phyloP scores from a whole-genome alignment of 2,888 invertebrate species.

The Cactoblastis cactorum region DNA sequence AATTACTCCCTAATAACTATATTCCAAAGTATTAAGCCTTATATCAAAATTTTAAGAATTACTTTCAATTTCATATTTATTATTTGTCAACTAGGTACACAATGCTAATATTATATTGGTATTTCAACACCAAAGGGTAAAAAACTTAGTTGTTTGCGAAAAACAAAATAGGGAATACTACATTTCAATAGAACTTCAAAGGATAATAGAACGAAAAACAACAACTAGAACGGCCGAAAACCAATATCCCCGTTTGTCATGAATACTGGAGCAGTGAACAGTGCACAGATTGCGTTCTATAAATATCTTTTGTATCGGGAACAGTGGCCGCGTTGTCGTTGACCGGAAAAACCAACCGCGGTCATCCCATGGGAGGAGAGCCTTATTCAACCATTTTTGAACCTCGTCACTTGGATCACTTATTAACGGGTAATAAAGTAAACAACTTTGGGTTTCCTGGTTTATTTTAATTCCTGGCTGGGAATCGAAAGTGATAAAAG shows the following conservation, averaged over 20 bases:
- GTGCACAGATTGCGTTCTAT: constrained; percentile 10
- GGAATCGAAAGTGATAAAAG: neutral
- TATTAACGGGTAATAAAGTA: neutral
- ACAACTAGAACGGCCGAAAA: constrained; percentile 6
- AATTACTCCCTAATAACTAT: too few species aligned
- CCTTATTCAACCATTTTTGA: constrained; percentile 1
- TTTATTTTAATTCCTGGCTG: neutral
- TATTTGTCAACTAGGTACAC: too few species aligned
- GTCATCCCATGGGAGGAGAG: neutral
- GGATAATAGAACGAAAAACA: constrained; percentile 2
- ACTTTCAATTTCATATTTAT: too few species aligned
- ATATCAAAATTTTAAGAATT: too few species aligned
- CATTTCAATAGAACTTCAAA: neutral
- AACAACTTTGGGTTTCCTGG: neutral
- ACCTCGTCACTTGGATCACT: neutral
- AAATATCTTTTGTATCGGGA: constrained; percentile 7
- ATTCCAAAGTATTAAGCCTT: too few species aligned
- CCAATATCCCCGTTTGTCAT: constrained; percentile 13
- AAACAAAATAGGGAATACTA: neutral
- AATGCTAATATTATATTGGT: too few species aligned
- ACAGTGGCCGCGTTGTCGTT: constrained; percentile 2
- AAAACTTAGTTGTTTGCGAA: too few species aligned
- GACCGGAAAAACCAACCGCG: constrained; percentile 1
- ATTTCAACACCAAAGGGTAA: too few species aligned
- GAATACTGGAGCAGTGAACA: constrained; percentile 12